Evolutionary conservation across 2,888 invertebrate genomes (phyloP).

Genomic region (Pachliopta kotzebuea): DNA sequence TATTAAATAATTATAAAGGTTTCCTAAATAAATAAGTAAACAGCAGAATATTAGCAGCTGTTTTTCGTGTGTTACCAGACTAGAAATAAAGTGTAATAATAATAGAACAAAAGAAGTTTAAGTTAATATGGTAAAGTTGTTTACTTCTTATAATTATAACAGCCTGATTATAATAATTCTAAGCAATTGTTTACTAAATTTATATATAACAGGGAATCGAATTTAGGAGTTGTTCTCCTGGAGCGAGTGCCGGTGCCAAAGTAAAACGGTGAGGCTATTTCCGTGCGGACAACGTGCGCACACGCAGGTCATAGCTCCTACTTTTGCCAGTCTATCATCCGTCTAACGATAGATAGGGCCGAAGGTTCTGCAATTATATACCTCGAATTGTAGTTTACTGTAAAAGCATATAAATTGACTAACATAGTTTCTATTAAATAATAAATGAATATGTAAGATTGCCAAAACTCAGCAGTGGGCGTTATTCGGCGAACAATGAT

Average conservation of each 20-base stretch:
- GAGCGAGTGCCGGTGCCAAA: slow-evolving; percentile 63
- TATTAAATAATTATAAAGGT: not conserved
- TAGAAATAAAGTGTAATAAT: not conserved
- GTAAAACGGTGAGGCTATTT: slow-evolving; percentile 61
- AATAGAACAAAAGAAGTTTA: not conserved
- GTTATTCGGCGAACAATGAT: too few relatives aligned
- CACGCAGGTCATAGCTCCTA: slow-evolving; percentile 55
- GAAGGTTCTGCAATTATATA: slow-evolving; percentile 1
- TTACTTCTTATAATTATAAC: not conserved
- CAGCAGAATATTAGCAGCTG: too few relatives aligned
- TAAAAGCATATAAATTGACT: not conserved
- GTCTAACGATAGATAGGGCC: slow-evolving; percentile 17
- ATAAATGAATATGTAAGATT: too few relatives aligned
- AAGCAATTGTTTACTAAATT: not conserved
- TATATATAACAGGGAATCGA: slow-evolving; percentile 16
- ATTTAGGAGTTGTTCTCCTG: slow-evolving; percentile 55
- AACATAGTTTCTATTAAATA: too few relatives aligned
- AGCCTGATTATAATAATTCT: too few relatives aligned
- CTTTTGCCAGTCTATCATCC: slow-evolving; percentile 40
- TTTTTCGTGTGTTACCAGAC: not conserved
- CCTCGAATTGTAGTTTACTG: too few relatives aligned
- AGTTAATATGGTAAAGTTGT: not conserved
- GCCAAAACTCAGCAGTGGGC: too few relatives aligned
- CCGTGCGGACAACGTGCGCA: slow-evolving; percentile 47
- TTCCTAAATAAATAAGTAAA: not conserved